These are phyloP conservation scores for Lucilia sericata DNA, from an alignment of 1,140 invertebrate genomes.

Conservation along the genomic window DNA sequence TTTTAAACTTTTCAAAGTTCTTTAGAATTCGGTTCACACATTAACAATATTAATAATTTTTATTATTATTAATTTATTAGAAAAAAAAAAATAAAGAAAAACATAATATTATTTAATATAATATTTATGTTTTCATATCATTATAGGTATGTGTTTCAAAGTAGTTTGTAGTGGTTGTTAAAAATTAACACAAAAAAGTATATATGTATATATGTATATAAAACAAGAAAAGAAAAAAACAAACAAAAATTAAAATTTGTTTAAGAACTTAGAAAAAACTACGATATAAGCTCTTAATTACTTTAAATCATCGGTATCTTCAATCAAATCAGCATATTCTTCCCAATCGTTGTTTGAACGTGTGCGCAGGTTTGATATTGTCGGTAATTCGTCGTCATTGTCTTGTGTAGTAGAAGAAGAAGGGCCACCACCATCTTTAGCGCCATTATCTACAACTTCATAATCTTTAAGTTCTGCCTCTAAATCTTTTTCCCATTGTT, in stretches of 20 bases:
- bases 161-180: too few species aligned
- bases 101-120: too few species aligned
- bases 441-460: slow-evolving; percentile 80
- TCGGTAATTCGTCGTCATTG: slow-evolving; percentile 61
- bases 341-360: slow-evolving; percentile 67
- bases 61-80: too few species aligned
- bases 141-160: too few species aligned
- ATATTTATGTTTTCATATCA: too few species aligned
- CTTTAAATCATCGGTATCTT: slow-evolving; percentile 69
- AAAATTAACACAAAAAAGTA: too few species aligned
- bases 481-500: slow-evolving; percentile 93
- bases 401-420: slow-evolving; percentile 21
- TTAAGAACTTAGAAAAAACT: slow-evolving; percentile 67
- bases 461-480: slow-evolving; percentile 93
- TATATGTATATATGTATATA: too few species aligned
- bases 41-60: not conserved
- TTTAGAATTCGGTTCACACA: slow-evolving; percentile 28
- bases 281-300: slow-evolving; percentile 69
- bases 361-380: slow-evolving; percentile 67
- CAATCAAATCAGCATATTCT: slow-evolving; percentile 67
- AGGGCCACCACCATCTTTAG: slow-evolving; percentile 25
- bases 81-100: too few species aligned
- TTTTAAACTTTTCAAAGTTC: slow-evolving; percentile 65
- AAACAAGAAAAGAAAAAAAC: not conserved
- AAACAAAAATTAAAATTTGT: slow-evolving; percentile 44